Conservation (phyloP, 2,888 invertebrate genomes). For the Aethes cnicana region DNA sequence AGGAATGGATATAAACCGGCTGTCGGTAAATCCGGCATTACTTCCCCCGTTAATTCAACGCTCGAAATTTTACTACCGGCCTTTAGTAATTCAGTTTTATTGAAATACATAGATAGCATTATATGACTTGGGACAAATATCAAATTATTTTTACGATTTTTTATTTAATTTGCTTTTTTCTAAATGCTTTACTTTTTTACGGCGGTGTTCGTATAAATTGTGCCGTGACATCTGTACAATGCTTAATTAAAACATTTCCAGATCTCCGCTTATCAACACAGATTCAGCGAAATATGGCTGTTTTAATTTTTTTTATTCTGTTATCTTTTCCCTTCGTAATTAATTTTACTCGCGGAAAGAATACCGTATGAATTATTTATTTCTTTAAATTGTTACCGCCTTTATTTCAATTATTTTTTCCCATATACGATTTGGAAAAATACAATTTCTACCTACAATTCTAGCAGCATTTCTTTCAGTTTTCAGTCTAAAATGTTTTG, state of each 20-base stretch:
- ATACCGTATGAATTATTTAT: neutral
- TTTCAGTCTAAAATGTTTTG: too few species aligned
- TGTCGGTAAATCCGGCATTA: slow-evolving; percentile 61
- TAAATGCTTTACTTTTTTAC: slow-evolving; percentile 34
- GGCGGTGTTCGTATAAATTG: slow-evolving; percentile 37
- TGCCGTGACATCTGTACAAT: slow-evolving; percentile 37
- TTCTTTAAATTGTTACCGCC: neutral
- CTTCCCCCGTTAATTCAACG: slow-evolving; percentile 63
- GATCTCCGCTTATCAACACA: slow-evolving; percentile 41
- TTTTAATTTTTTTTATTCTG: slow-evolving; percentile 23
- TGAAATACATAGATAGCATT: slow-evolving; percentile 67
- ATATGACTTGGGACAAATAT: slow-evolving; percentile 61
- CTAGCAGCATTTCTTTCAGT: too few species aligned
- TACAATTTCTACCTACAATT: too few species aligned
- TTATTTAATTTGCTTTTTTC: slow-evolving; percentile 46
- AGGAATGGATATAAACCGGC: slow-evolving; percentile 45
- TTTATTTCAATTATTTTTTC: neutral
- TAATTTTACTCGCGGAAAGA: slow-evolving; percentile 13
- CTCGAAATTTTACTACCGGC: slow-evolving; percentile 72
- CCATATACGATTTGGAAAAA: too few species aligned
- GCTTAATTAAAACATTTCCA: slow-evolving; percentile 59
- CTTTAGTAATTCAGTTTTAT: slow-evolving; percentile 72
- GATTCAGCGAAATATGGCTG: slow-evolving; percentile 22
- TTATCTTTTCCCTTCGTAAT: slow-evolving; percentile 18
- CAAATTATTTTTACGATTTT: slow-evolving; percentile 64